Base-by-base conservation (phyloP, 2,797 vertebrate species). In the Xyrichtys novacula region DNA sequence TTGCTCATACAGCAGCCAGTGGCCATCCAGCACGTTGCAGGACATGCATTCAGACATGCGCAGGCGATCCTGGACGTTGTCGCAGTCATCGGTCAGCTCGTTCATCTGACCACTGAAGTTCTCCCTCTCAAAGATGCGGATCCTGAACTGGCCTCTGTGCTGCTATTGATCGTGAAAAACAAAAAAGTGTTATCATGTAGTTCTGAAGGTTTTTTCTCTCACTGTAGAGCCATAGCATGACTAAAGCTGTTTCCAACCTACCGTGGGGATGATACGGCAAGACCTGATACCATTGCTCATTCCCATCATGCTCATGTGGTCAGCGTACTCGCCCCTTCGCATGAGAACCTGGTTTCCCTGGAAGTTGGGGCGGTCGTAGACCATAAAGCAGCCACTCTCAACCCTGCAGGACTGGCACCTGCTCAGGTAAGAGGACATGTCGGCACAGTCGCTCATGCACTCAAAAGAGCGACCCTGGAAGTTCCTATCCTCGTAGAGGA, bases 401-500 rank as follows among this genome's bases (percentile, higher is more conserved):
- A 91, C 90, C 85, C 83, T 88, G 81, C 89, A 90, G 79, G 90
- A 91, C 38, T 90, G 88, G 12, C 86, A 88, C 76, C 63, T 86
- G 83, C 60, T 88, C 80, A 88, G 86, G 86, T 80, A 85, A 77
- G 84, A 78, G 73, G 86, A 89, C 88, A 94, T 74, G 39, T 94
- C 93, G 14, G 88, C 10, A 12, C 89, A 89, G 64, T 95, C 92
- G 23, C 80, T 83, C 56, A 62, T 91, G 72, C 84, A 91, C 73
- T 93, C 91, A 64, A 91, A 93, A 72, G 81, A 91, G 58, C 87
- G 89, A 17, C 92, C 90, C 88, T 87, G 82, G 79, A 95, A 95
- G 84, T 91, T 87, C 57, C 67, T 90, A 9, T 91, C 88, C 86
- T 91, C 89, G 64, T 85, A 91, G 71, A 93, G 93, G 82, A 68